A percentile compares a stretch with the other conserved stretches of the same genome.
These are phyloP conservation scores for Zootoca vivipara DNA, from an alignment of 2,113 vertebrate species.

Conservation along the genomic window DNA sequence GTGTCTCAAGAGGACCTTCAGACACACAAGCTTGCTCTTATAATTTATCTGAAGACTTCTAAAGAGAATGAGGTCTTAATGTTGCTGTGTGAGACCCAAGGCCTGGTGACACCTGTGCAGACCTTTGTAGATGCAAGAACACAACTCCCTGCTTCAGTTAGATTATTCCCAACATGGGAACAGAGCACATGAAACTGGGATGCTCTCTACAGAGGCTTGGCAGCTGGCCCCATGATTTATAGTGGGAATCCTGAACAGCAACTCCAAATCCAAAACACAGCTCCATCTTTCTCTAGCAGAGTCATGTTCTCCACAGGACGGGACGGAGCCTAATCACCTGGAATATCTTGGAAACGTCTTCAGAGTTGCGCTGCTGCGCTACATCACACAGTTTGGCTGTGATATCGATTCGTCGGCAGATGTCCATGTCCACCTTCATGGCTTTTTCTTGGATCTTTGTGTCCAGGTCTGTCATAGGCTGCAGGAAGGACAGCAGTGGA, in stretches of 20 bases:
- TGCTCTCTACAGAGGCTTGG: neutral
- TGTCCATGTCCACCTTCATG: constrained; percentile 99
- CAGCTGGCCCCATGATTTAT: neutral
- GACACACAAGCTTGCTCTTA: neutral
- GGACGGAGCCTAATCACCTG: constrained; percentile 81
- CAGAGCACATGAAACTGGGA: neutral
- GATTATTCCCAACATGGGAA: neutral
- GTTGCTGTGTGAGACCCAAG: neutral
- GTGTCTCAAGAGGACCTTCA: neutral
- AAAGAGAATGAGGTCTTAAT: neutral
- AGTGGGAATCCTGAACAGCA: neutral
- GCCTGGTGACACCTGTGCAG: neutral
- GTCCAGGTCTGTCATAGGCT: constrained; percentile 99
- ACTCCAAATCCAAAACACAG: neutral
- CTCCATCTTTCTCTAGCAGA: constrained; percentile 12
- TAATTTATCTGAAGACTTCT: neutral
- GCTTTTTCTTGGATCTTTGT: constrained; percentile 98
- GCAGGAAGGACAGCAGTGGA: constrained; percentile 79
- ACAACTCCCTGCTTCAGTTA: neutral
- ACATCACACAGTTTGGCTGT: constrained; percentile 98
- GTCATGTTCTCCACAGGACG: constrained; percentile 38
- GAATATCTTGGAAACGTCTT: constrained; percentile 99
- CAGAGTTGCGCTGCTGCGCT: constrained; percentile 98
- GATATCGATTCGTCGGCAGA: constrained; percentile 98
- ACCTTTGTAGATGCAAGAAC: neutral